Conservation (phyloP, 2,113 vertebrate genomes). For the Sinocyclocheilus anshuiensis region DNA sequence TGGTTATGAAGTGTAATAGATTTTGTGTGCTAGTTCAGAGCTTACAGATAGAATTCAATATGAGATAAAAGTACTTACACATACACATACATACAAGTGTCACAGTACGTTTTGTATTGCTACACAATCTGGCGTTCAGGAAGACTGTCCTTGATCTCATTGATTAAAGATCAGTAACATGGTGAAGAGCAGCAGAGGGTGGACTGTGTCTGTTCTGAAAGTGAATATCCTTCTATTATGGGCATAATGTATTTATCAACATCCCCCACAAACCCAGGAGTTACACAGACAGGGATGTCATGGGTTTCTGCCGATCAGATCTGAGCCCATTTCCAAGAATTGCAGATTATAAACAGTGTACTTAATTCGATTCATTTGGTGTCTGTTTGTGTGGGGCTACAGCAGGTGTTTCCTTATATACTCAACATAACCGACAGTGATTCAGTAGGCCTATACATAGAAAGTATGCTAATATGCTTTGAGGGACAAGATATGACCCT, state of each 20-base stretch:
- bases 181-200: slow-evolving; percentile 34
- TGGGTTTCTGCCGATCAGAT: slow-evolving; percentile 18
- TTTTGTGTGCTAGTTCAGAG: neutral
- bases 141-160: slow-evolving; percentile 48
- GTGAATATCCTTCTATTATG: slow-evolving; percentile 54
- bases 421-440: neutral
- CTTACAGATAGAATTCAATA: neutral
- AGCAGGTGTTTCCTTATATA: slow-evolving; percentile 9
- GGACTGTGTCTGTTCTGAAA: slow-evolving; percentile 46
- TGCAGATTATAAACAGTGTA: neutral
- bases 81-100: neutral
- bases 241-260: slow-evolving; percentile 47
- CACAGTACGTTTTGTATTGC: neutral
- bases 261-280: slow-evolving; percentile 37
- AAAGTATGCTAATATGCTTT: neutral
- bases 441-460: neutral
- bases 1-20: neutral
- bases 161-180: slow-evolving; percentile 59
- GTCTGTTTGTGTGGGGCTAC: neutral
- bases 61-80: neutral
- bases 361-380: slow-evolving; percentile 10
- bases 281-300: slow-evolving; percentile 35
- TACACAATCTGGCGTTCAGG: slow-evolving; percentile 34
- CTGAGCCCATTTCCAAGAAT: slow-evolving; percentile 43
- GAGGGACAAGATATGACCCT: neutral